Evolutionary conservation across 2,888 invertebrate species (phyloP).

Genomic region (Molorchus minor): DNA sequence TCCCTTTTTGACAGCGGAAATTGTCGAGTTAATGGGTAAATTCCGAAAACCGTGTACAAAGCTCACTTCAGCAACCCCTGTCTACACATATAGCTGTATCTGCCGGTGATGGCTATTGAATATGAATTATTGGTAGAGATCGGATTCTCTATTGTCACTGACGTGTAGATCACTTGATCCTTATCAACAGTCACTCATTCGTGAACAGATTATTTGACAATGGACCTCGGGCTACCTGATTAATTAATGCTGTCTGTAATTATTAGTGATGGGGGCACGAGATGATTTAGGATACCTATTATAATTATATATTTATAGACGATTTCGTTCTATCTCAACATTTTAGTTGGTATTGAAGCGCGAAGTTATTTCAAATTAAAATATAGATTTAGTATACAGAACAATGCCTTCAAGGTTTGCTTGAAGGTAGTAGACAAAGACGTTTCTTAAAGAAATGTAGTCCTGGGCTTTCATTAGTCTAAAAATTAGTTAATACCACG

Average conservation of each 20-base stretch:
- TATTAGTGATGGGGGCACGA: not conserved
- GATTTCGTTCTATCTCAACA: too few species aligned
- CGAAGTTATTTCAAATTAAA: too few species aligned
- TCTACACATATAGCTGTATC: slow-evolving; percentile 17
- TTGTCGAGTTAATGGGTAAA: slow-evolving; percentile 7
- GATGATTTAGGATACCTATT: too few species aligned
- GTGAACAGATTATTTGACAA: slow-evolving; percentile 33
- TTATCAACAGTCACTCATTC: slow-evolving; percentile 38
- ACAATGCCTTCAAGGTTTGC: too few species aligned
- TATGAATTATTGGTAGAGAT: slow-evolving; percentile 30
- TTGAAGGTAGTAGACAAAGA: too few species aligned
- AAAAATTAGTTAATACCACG: too few species aligned
- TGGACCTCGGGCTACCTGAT: slow-evolving; percentile 24
- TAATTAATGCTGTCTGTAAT: slow-evolving; percentile 28
- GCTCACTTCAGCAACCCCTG: slow-evolving; percentile 2
- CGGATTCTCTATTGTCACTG: slow-evolving; percentile 40
- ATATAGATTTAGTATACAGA: too few species aligned
- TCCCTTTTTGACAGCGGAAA: slow-evolving; percentile 2
- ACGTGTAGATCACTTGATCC: slow-evolving; percentile 43
- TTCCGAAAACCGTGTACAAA: slow-evolving; percentile 7
- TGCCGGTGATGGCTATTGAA: slow-evolving; percentile 33
- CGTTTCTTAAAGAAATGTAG: too few species aligned
- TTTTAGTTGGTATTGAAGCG: too few species aligned
- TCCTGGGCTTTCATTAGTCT: too few species aligned
- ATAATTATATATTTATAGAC: too few species aligned